Base-by-base conservation (phyloP, 1,140 invertebrate species). In the Nomia melanderi region DNA sequence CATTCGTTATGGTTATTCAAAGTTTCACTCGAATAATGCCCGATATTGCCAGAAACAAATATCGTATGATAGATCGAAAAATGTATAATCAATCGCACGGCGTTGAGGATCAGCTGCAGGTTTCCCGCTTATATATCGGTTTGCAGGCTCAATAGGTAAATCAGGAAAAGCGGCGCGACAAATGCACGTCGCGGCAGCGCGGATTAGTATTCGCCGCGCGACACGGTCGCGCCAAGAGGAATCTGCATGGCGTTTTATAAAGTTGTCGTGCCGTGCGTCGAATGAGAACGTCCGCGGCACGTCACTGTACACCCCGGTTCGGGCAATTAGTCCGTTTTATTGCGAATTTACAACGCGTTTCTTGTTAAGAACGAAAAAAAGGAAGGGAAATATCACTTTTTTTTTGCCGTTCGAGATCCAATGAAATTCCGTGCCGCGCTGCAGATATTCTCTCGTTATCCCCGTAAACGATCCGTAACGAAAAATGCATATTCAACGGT, bases 181-280 rank as follows among this genome's bases (percentile, higher is more conserved):
- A 77, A 77, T 54, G 36, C n/a, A n/a, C 41, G 33, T 67, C 33
- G 44, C 62, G 29, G 56, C 56, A 29, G 20, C 14, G 20, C 33
- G 67, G 54, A 78, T 83, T 82, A 74, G 65, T 83, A 83, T 82
- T 71, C 81, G 47, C 33, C 63, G 36, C 53, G 57, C 41, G 62
- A 25, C 59, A 25, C 27, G 50, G 9, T 7, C 65, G 29, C 39
- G 25, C 65, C 20, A 65, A 62, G 69, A 47, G 64, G 56, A 69
- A 75, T 70, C 56, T 79, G 62, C 50, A 64, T 82, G 76, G 41
- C 65, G 74, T 73, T 83, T 82, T 82, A 82, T 70, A 79, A 82
- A 81, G 29, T 69, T 29, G 36, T 6, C 41, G 54, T 69, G 57
- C 47, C 73, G 73, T 76, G 73, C 36, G 27, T 59, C 73, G 73